phyloP scores from a whole-genome alignment of 2,797 vertebrate species.

The Gymnocypris eckloni region DNA sequence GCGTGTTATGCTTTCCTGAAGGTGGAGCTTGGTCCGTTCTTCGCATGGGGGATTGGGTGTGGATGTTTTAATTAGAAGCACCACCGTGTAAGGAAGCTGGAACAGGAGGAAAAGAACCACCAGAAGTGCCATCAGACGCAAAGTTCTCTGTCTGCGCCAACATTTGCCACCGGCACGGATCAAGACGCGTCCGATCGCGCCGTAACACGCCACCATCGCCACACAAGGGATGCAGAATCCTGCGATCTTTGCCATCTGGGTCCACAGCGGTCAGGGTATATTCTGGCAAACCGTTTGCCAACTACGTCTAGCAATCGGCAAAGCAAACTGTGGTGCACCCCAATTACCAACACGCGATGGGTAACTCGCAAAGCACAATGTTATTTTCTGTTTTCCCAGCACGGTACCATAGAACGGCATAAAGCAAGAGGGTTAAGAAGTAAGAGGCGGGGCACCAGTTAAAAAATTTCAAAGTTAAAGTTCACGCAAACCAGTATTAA shows the following conservation, averaged over 20 bases:
- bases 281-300: too few species aligned
- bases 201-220: slow-evolving; percentile 86
- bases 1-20: slow-evolving; percentile 83
- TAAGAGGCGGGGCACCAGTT: too few species aligned
- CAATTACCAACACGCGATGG: too few species aligned
- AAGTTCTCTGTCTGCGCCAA: slow-evolving; percentile 74
- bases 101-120: slow-evolving; percentile 86
- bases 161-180: slow-evolving; percentile 70
- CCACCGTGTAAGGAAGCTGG: slow-evolving; percentile 89
- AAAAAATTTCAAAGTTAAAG: too few species aligned
- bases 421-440: too few species aligned
- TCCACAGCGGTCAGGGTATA: too few species aligned
- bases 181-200: slow-evolving; percentile 78
- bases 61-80: slow-evolving; percentile 79
- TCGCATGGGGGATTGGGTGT: slow-evolving; percentile 69
- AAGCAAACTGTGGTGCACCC: too few species aligned
- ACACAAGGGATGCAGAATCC: slow-evolving; percentile 84
- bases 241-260: slow-evolving; percentile 76
- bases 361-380: too few species aligned
- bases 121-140: slow-evolving; percentile 84
- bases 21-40: slow-evolving; percentile 68
- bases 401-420: too few species aligned
- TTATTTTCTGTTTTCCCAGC: too few species aligned
- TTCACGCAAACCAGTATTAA: too few species aligned
- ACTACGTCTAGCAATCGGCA: too few species aligned